Conservation (phyloP, 2,888 invertebrate genomes). For the Chrysotoxum bicinctum region DNA sequence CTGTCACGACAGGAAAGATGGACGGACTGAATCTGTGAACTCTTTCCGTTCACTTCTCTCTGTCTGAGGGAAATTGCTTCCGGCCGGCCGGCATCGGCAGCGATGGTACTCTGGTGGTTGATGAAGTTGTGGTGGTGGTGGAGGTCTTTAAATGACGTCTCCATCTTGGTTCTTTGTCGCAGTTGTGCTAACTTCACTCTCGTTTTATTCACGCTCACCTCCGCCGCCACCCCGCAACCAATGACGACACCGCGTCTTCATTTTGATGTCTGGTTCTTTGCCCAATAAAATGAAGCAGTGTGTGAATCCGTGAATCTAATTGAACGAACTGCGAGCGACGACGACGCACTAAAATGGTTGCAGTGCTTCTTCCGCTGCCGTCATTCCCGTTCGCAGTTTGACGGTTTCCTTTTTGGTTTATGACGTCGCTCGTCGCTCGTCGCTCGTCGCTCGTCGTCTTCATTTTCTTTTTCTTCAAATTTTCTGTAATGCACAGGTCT, state of each 20-base stretch:
- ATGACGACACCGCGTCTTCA: background rate
- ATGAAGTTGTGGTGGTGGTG: conserved; percentile 7
- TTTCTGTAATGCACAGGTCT: conserved; percentile 29
- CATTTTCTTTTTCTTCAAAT: background rate
- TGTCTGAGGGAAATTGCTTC: conserved; percentile 66
- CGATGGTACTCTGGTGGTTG: background rate
- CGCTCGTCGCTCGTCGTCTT: background rate
- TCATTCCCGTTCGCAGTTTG: conserved; percentile 12
- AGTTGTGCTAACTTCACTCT: conserved; percentile 50
- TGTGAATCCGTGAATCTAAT: conserved; percentile 70
- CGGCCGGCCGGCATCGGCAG: conserved; percentile 26
- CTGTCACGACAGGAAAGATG: conserved; percentile 40
- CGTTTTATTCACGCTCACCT: conserved; percentile 10
- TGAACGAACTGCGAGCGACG: conserved; percentile 61
- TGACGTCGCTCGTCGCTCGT: background rate
- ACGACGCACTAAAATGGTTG: conserved; percentile 45
- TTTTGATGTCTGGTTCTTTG: conserved; percentile 38
- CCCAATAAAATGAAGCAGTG: conserved; percentile 64
- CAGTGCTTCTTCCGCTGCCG: conserved; percentile 12
- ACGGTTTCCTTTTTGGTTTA: conserved; percentile 43
- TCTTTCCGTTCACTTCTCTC: conserved; percentile 49
- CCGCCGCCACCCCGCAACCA: background rate
- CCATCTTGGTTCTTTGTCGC: conserved; percentile 8
- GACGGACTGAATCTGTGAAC: conserved; percentile 30
- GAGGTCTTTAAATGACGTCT: conserved; percentile 43